A percentile compares a stretch with the other conserved stretches of the same genome.
phyloP scores from a whole-genome alignment of 2,113 vertebrate genomes.

The Jacana jacana region DNA sequence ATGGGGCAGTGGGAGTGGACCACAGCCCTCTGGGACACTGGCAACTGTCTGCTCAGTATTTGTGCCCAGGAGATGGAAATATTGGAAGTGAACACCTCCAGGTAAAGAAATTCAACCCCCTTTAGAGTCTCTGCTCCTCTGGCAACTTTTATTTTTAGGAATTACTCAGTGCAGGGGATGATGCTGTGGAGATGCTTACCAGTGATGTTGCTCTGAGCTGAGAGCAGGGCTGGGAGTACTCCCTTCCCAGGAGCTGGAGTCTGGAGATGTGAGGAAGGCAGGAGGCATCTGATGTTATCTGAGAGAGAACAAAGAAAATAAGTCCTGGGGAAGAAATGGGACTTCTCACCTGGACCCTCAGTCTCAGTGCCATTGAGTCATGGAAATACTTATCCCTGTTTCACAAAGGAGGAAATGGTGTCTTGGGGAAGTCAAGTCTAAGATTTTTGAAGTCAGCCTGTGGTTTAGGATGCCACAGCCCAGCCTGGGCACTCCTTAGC shows the following conservation, averaged over 20 bases:
- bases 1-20: not conserved
- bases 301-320: not conserved
- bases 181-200: not conserved
- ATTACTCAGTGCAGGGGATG: not conserved
- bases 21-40: not conserved
- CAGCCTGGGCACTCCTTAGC: not conserved
- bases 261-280: not conserved
- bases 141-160: not conserved
- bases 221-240: not conserved
- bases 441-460: not conserved
- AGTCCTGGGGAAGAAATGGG: not conserved
- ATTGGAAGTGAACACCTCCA: not conserved
- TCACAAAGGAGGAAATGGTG: not conserved
- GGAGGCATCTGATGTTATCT: not conserved
- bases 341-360: not conserved
- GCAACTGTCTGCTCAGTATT: not conserved
- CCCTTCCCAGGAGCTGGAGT: not conserved
- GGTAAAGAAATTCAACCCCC: not conserved
- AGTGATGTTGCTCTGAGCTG: not conserved
- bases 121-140: not conserved
- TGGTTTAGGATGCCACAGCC: not conserved
- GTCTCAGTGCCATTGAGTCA: not conserved
- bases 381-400: not conserved
- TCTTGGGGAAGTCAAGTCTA: not conserved
- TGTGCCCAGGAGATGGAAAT: not conserved